These are phyloP conservation scores for Sapayoa aenigma DNA, from an alignment of 2,113 vertebrate genomes.

Conservation along the genomic window DNA sequence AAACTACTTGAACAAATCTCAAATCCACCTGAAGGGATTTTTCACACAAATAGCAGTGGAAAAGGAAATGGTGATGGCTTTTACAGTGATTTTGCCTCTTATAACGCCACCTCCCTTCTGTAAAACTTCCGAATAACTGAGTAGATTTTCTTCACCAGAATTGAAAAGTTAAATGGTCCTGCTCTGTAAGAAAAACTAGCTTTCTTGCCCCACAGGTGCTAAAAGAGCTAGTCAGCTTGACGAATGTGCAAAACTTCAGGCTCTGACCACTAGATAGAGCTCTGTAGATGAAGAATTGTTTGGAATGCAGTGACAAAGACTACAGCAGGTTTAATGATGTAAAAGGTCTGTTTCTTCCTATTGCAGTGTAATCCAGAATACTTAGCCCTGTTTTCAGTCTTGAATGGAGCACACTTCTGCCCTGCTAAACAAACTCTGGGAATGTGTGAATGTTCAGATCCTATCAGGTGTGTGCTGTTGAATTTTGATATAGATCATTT, in stretches of 20 bases:
- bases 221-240: neutral
- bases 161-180: neutral
- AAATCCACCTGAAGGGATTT: neutral
- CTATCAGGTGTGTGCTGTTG: neutral
- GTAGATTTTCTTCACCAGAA: neutral
- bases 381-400: neutral
- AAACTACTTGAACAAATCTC: neutral
- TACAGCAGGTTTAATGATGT: neutral
- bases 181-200: neutral
- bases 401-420: neutral
- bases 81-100: neutral
- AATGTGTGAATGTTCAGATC: neutral
- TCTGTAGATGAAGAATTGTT: neutral
- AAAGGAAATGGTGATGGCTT: neutral
- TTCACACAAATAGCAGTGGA: neutral
- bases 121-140: neutral
- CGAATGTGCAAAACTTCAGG: neutral
- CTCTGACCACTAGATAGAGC: constrained; percentile 53
- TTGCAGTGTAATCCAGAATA: neutral
- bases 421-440: neutral
- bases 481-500: neutral
- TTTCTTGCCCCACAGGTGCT: neutral
- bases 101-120: neutral
- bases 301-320: neutral
- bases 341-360: neutral